Evolutionary conservation across 1,140 invertebrate genomes (phyloP).

Genomic region (Acromyrmex heyeri): DNA sequence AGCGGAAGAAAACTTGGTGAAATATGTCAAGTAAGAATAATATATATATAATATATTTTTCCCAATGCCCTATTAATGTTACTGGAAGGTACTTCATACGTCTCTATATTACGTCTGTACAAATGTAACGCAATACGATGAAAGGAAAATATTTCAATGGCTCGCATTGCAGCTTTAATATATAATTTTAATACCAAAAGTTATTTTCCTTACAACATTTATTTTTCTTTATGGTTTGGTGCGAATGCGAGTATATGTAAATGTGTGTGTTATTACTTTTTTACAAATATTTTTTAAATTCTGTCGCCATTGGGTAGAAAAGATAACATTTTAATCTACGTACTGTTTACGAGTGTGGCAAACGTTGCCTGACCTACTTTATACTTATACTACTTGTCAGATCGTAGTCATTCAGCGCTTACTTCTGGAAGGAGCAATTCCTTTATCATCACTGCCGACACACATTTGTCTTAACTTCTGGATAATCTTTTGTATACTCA

Average conservation of each 20-base stretch:
- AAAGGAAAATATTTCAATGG: neutral
- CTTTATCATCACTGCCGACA: neutral
- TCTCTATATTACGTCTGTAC: neutral
- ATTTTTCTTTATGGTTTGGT: neutral
- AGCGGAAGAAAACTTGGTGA: conserved; percentile 8
- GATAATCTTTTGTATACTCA: conserved; percentile 3
- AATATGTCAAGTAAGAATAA: neutral
- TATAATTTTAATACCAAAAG: neutral
- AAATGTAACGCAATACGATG: neutral
- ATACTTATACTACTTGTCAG: conserved; percentile 45
- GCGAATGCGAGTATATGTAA: neutral
- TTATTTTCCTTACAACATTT: neutral
- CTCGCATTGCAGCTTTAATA: neutral
- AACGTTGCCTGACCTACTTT: conserved; percentile 46
- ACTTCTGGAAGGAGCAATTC: neutral
- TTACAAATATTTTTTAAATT: conserved; percentile 15
- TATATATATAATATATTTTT: neutral
- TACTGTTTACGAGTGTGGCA: conserved; percentile 17
- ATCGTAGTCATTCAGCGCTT: conserved; percentile 4
- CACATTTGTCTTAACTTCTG: conserved; percentile 23
- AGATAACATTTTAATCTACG: conserved; percentile 37
- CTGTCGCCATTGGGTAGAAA: neutral
- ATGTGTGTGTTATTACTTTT: neutral
- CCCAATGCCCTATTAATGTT: neutral
- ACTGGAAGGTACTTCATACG: neutral